Evolutionary conservation across 2,113 vertebrate genomes (phyloP).

Genomic region (Hippocampus abdominalis): DNA sequence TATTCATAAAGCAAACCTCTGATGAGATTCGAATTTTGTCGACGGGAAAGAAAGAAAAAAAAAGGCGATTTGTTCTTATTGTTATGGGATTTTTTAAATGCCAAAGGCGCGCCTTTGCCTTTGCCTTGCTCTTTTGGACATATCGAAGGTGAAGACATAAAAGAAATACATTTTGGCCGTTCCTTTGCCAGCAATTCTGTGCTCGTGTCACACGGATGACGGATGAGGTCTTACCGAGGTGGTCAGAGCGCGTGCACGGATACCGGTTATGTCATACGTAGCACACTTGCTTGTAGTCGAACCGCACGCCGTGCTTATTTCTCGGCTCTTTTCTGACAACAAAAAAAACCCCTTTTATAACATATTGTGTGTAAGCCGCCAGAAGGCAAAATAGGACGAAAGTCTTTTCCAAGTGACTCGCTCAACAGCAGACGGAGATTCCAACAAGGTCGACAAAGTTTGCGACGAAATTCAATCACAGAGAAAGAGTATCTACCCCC

Average conservation of each 20-base stretch:
- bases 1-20: conserved; percentile 49
- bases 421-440: conserved; percentile 35
- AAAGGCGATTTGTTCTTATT: conserved; percentile 47
- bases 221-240: conserved; percentile 1
- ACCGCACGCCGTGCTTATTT: conserved; percentile 9
- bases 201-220: neutral
- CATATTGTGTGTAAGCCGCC: neutral
- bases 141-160: conserved; percentile 9
- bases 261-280: conserved; percentile 3
- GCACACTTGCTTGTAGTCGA: conserved; percentile 22
- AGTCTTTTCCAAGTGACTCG: neutral
- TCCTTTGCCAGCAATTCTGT: neutral
- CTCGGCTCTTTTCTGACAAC: neutral
- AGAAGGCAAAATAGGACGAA: neutral
- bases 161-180: neutral
- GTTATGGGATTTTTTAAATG: conserved; percentile 49
- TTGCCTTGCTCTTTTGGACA: conserved; percentile 3
- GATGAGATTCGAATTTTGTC: conserved; percentile 43
- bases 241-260: neutral
- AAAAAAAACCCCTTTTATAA: neutral
- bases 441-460: conserved; percentile 46
- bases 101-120: conserved; percentile 8
- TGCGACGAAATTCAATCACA: conserved; percentile 67
- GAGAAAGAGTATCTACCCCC: conserved; percentile 26
- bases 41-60: conserved; percentile 26